Evolutionary conservation across 2,888 invertebrate species (phyloP).

Genomic region (Netelia virgata): DNA sequence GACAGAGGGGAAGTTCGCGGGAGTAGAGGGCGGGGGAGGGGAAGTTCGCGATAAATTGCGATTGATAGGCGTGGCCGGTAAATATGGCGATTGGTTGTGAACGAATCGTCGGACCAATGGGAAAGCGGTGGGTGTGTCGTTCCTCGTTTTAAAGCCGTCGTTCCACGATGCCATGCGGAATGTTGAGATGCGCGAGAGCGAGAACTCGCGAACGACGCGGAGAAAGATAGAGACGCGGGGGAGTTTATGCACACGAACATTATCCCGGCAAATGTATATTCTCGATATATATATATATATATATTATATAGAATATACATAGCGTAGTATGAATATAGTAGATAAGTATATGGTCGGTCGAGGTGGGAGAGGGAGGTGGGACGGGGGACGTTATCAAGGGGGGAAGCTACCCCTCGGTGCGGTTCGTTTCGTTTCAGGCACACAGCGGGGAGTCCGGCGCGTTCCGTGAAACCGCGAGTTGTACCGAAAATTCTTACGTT

Average conservation of each 20-base stretch:
- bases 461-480: conserved; percentile 77
- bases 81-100: conserved; percentile 72
- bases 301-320: too few relatives aligned
- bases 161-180: conserved; percentile 12
- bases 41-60: conserved; percentile 48
- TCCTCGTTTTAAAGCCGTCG: not conserved
- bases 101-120: conserved; percentile 73
- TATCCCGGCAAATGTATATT: not conserved
- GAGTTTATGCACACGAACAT: conserved; percentile 25
- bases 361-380: conserved; percentile 41
- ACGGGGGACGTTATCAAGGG: conserved; percentile 32
- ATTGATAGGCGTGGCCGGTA: conserved; percentile 68
- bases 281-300: not conserved
- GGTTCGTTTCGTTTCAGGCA: conserved; percentile 74
- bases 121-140: conserved; percentile 42
- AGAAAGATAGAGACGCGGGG: conserved; percentile 35
- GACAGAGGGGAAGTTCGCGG: not conserved
- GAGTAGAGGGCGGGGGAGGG: conserved; percentile 39
- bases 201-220: conserved; percentile 22
- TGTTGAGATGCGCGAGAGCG: conserved; percentile 24
- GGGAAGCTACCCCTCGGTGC: conserved; percentile 64
- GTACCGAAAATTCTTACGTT: conserved; percentile 77
- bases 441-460: conserved; percentile 79
- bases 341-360: conserved; percentile 59
- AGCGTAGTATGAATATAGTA: conserved; percentile 1